Evolutionary conservation across 2,888 invertebrate genomes (phyloP).

Genomic region (Sinhomidia bicolor): DNA sequence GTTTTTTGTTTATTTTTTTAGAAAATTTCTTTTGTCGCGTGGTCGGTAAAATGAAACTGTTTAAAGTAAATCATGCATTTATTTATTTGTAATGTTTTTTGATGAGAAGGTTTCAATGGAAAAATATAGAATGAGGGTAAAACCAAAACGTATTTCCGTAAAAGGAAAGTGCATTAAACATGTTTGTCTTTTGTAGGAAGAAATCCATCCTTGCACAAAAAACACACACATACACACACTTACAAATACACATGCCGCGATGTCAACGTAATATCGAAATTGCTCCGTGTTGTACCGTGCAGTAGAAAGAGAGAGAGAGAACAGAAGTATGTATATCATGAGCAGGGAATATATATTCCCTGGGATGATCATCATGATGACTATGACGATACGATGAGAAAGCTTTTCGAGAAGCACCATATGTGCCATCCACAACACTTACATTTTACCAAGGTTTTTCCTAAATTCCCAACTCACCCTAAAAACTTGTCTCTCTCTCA

Average conservation of each 20-base stretch:
- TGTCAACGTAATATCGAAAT: slow-evolving; percentile 66
- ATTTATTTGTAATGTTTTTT: slow-evolving; percentile 3
- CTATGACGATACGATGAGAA: slow-evolving; percentile 67
- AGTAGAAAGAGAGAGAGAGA: neutral
- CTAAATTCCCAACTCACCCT: slow-evolving; percentile 63
- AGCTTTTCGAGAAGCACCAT: slow-evolving; percentile 69
- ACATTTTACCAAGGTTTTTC: slow-evolving; percentile 45
- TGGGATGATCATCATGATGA: slow-evolving; percentile 59
- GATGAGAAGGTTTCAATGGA: neutral
- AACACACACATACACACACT: slow-evolving; percentile 1
- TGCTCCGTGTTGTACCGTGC: slow-evolving; percentile 23
- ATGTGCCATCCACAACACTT: slow-evolving; percentile 64
- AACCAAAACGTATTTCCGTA: slow-evolving; percentile 50
- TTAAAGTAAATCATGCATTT: slow-evolving; percentile 21
- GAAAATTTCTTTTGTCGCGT: neutral
- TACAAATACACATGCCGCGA: neutral
- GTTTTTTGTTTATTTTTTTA: neutral
- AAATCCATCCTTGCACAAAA: slow-evolving; percentile 58
- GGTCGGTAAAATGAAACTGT: neutral
- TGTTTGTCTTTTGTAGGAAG: slow-evolving; percentile 29
- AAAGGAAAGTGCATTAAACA: slow-evolving; percentile 58
- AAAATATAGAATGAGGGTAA: slow-evolving; percentile 29
- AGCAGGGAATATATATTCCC: slow-evolving; percentile 56
- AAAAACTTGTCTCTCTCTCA: slow-evolving; percentile 20
- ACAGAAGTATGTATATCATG: neutral